Base-by-base conservation (phyloP, 30 jellyfish, hydroid and myxozoan species). In the Catostylus mosaicus region DNA sequence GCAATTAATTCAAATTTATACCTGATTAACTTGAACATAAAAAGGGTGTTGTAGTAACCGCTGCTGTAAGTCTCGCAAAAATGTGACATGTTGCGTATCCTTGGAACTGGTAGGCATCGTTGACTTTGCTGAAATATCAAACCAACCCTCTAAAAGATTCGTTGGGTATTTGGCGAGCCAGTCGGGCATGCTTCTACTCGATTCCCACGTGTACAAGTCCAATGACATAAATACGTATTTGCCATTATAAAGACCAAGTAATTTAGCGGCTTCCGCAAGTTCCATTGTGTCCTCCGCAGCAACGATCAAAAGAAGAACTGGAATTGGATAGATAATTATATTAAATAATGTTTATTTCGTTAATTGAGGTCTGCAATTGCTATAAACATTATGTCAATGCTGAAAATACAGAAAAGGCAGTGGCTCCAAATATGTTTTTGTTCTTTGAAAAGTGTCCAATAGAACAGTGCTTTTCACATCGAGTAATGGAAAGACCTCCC, bases 221-320 rank as follows among this genome's bases (percentile, higher is more conserved):
- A 90, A 6, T 9, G 97, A 62, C 26, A 90, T 76, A 59, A 90
- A 82, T n/a, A 86, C 97, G 31, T 82, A 74, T 38, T 67, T 75
- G 30, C 95, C 92, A 27, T 90, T 86, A 51, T 35, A 66, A 68
- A 90, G 78, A 3, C 87, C 89, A 0, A 24, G 83, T 9, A 46
- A 24, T 30, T 46, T 30, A 23, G 93, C 89, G 61, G 69, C 71
- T 22, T 73, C 67, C 1, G 90, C 92, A 3, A 90, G 31, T 23
- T 59, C 33, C 38, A 75, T 63, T 23, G 78, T 59, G 57, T 64
- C 86, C 26, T 73, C 85, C 31, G 76, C 86, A 60, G 60, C 51
- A n/a, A 77, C 92, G 57, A 82, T 52, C 47, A 90, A 77, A 33
- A 90, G 74, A 33, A 90, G 50, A 22, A 83, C 97, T 90, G 84